Percentiles rank a stretch among this genome's conserved stretches.
These are phyloP conservation scores for Lepus americanus DNA, from an alignment of 2,113 vertebrate species.

Conservation along the genomic window DNA sequence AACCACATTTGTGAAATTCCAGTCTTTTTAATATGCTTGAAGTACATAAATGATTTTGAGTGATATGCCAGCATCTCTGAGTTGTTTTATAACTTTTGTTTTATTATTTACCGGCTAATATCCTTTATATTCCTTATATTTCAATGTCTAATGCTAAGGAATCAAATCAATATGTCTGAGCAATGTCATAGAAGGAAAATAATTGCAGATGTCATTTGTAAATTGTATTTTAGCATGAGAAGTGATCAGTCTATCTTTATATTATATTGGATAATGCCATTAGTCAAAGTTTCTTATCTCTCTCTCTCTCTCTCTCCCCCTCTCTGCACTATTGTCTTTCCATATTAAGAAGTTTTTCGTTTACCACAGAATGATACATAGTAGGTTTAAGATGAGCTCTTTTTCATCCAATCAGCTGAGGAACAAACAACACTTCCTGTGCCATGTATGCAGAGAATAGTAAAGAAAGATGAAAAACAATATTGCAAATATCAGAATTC, in stretches of 20 bases:
- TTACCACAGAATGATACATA: neutral
- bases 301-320: neutral
- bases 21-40: neutral
- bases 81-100: neutral
- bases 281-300: neutral
- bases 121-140: neutral
- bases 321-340: neutral
- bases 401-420: neutral
- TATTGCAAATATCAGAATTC: neutral
- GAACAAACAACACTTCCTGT: neutral
- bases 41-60: neutral
- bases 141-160: neutral
- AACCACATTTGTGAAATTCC: neutral
- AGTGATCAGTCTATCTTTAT: neutral
- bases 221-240: slow-evolving; percentile 25
- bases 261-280: neutral
- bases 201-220: neutral
- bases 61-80: neutral
- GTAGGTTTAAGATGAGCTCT: neutral
- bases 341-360: neutral
- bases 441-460: neutral
- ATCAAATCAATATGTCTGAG: neutral
- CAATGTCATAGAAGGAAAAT: slow-evolving; percentile 8
- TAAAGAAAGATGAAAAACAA: neutral
- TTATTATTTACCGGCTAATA: neutral